Evolutionary conservation across 2,113 vertebrate genomes (phyloP).

Genomic region (Sander lucioperca): DNA sequence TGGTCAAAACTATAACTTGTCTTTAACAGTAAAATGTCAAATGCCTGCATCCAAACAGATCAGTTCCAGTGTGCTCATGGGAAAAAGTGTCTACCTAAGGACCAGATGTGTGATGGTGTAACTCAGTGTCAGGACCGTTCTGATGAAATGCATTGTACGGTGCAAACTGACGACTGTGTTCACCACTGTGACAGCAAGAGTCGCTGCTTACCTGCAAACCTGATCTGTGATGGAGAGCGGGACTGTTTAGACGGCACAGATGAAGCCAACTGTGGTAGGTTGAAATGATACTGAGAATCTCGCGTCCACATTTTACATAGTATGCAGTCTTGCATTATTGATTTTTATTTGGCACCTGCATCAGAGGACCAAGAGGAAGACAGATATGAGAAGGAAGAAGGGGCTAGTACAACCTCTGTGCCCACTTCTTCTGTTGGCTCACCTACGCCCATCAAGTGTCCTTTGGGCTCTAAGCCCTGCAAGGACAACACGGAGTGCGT

Average conservation of each 20-base stretch:
- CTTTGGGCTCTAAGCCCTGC: constrained; percentile 75
- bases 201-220: constrained; percentile 85
- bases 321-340: not conserved
- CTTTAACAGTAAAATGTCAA: not conserved
- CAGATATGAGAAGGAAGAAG: not conserved
- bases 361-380: constrained; percentile 38
- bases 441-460: constrained; percentile 68
- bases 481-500: constrained; percentile 77
- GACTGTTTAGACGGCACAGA: constrained; percentile 88
- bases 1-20: not conserved
- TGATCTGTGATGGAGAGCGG: constrained; percentile 86
- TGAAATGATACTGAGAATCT: not conserved
- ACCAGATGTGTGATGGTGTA: constrained; percentile 84
- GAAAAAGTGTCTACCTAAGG: constrained; percentile 76
- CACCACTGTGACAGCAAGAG: constrained; percentile 83
- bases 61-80: constrained; percentile 86
- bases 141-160: constrained; percentile 84
- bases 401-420: not conserved
- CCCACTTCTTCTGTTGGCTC: not conserved
- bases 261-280: constrained; percentile 81
- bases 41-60: constrained; percentile 49
- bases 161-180: constrained; percentile 73
- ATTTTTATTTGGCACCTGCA: not conserved
- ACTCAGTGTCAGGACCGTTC: constrained; percentile 89
- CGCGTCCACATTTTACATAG: not conserved